Percentiles rank a stretch among this genome's conserved stretches.
phyloP scores from a whole-genome alignment of 2,888 invertebrate genomes.

The Tetramorium bicarinatum region DNA sequence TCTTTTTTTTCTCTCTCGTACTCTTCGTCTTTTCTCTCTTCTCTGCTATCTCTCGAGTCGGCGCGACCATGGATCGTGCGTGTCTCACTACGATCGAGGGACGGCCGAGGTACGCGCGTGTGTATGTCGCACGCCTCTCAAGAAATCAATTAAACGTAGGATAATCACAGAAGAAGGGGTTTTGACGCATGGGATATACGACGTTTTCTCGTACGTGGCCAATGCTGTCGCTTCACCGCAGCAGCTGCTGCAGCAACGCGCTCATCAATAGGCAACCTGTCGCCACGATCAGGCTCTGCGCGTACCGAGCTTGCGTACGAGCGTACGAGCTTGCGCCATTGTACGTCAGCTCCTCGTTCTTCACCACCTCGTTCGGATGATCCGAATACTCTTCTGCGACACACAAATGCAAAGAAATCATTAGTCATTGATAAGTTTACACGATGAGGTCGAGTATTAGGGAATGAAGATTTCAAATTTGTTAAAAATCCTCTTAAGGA shows the following conservation, averaged over 20 bases:
- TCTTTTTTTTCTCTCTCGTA: conserved; percentile 28
- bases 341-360: conserved; percentile 96
- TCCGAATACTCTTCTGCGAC: conserved; percentile 94
- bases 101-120: conserved; percentile 69
- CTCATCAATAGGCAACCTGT: conserved; percentile 80
- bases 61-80: conserved; percentile 74
- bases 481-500: neutral
- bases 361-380: conserved; percentile 96
- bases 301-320: conserved; percentile 61
- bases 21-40: conserved; percentile 49
- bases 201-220: conserved; percentile 70
- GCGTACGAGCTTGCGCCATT: conserved; percentile 86
- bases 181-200: conserved; percentile 80
- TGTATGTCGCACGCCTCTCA: conserved; percentile 67
- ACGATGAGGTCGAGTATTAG: neutral
- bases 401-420: conserved; percentile 62
- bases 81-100: conserved; percentile 71
- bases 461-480: neutral
- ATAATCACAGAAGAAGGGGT: conserved; percentile 86
- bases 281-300: conserved; percentile 78
- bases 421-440: neutral
- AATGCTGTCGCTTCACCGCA: conserved; percentile 84
- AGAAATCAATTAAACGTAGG: conserved; percentile 86
- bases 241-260: conserved; percentile 80
- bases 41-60: conserved; percentile 73